Conservation (phyloP, 2,797 vertebrate species). For the Cetoscarus ocellatus region DNA sequence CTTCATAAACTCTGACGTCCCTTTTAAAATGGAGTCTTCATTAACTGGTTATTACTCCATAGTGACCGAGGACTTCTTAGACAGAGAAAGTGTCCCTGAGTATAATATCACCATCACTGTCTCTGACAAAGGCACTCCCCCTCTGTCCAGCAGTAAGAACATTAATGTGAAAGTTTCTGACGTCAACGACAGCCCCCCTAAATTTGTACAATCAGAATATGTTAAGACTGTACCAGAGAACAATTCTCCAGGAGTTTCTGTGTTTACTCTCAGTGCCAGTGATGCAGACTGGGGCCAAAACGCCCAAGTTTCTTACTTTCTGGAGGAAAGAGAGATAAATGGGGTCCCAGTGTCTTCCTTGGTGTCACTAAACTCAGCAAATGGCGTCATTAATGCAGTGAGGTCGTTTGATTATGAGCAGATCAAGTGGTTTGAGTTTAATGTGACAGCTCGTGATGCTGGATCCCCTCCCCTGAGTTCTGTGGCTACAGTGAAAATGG, state of each 20-base stretch:
- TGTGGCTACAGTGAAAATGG: constrained; percentile 68
- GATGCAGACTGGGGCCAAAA: constrained; percentile 84
- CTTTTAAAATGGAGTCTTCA: constrained; percentile 72
- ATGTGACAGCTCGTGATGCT: constrained; percentile 63
- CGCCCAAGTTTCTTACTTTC: constrained; percentile 79
- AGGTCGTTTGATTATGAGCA: constrained; percentile 71
- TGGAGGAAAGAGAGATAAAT: constrained; percentile 67
- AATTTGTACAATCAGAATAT: constrained; percentile 72
- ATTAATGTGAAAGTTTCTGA: constrained; percentile 80
- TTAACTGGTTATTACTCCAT: constrained; percentile 83
- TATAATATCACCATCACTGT: constrained; percentile 84
- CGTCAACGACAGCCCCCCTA: constrained; percentile 80
- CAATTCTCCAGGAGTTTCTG: constrained; percentile 78
- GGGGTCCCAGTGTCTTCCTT: constrained; percentile 72
- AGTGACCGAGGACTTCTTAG: constrained; percentile 72
- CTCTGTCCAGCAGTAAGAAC: constrained; percentile 63
- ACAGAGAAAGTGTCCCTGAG: constrained; percentile 75
- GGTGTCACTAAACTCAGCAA: constrained; percentile 74
- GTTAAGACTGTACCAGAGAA: constrained; percentile 75
- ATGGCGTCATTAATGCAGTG: constrained; percentile 59
- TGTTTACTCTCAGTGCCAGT: constrained; percentile 76
- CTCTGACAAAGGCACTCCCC: constrained; percentile 77
- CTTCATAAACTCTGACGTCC: constrained; percentile 63
- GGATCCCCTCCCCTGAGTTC: constrained; percentile 80
- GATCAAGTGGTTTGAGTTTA: constrained; percentile 65